A percentile compares a stretch with the other conserved stretches of the same genome.
Conservation (phyloP, 2,888 invertebrate species). For the Dryobota labecula region DNA sequence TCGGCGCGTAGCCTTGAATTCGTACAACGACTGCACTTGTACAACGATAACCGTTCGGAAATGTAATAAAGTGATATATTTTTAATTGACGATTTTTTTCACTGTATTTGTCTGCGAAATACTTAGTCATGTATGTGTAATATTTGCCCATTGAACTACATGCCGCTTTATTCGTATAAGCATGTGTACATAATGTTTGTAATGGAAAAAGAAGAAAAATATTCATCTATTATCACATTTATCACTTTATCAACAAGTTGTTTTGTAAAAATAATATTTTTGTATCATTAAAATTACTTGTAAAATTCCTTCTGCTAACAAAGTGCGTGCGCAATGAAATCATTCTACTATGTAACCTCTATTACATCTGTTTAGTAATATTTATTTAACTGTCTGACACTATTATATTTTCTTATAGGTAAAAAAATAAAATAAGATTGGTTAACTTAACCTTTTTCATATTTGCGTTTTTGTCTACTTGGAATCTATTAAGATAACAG, state of each 20-base stretch:
- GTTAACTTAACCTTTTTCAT: not conserved
- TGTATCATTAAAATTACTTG: conserved; percentile 33
- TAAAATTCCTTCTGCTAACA: conserved; percentile 46
- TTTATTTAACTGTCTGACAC: conserved; percentile 28
- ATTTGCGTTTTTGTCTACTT: not conserved
- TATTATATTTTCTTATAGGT: conserved; percentile 4
- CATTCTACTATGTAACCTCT: conserved; percentile 44
- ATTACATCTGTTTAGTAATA: conserved; percentile 24
- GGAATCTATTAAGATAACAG: conserved; percentile 13
- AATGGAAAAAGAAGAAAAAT: conserved; percentile 18
- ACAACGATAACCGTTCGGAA: conserved; percentile 77
- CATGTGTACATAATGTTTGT: conserved; percentile 24
- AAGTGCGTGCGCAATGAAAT: conserved; percentile 29
- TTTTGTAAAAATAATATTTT: conserved; percentile 48
- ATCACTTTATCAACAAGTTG: conserved; percentile 17
- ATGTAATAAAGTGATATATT: conserved; percentile 65
- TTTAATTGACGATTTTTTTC: conserved; percentile 51
- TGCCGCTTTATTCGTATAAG: not conserved
- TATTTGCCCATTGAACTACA: conserved; percentile 5
- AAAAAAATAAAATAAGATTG: not conserved
- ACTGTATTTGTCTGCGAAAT: conserved; percentile 2
- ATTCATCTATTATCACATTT: conserved; percentile 6
- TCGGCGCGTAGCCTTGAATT: conserved; percentile 81
- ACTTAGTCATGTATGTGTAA: not conserved
- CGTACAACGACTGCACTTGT: conserved; percentile 88